Percentiles rank a stretch among this genome's conserved stretches.
These are phyloP conservation scores for Carassius gibelio DNA, from an alignment of 2,113 vertebrate species.

Conservation along the genomic window DNA sequence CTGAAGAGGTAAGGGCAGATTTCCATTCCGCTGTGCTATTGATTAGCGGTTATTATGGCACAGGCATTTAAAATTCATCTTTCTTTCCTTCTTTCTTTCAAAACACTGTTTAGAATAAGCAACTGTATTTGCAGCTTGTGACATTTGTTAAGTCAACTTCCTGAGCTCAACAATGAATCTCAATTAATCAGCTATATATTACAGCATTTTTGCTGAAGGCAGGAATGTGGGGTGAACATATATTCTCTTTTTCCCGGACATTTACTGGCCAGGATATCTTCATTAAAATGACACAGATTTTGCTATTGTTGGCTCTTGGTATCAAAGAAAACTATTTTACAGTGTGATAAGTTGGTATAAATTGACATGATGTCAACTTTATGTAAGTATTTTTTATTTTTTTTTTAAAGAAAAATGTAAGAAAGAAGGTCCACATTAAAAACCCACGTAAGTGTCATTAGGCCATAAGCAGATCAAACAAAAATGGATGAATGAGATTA, in stretches of 20 bases:
- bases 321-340: neutral
- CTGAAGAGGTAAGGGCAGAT: neutral
- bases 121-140: conserved; percentile 47
- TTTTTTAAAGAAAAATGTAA: no score
- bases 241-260: no score
- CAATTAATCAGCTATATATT: neutral
- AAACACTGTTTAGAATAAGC: conserved; percentile 37
- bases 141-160: conserved; percentile 54
- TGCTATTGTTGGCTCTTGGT: no score
- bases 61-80: conserved; percentile 49
- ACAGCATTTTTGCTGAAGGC: neutral
- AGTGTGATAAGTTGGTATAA: neutral
- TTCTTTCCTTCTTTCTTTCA: neutral
- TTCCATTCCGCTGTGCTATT: conserved; percentile 24
- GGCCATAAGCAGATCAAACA: no score
- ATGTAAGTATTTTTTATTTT: no score
- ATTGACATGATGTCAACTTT: neutral
- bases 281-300: no score
- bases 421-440: no score
- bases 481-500: no score
- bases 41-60: conserved; percentile 51
- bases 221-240: no score
- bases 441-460: no score
- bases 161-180: neutral
- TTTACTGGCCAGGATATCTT: no score